Base-by-base conservation (phyloP, 2,113 vertebrate species). In the Megaceryle maxima region DNA sequence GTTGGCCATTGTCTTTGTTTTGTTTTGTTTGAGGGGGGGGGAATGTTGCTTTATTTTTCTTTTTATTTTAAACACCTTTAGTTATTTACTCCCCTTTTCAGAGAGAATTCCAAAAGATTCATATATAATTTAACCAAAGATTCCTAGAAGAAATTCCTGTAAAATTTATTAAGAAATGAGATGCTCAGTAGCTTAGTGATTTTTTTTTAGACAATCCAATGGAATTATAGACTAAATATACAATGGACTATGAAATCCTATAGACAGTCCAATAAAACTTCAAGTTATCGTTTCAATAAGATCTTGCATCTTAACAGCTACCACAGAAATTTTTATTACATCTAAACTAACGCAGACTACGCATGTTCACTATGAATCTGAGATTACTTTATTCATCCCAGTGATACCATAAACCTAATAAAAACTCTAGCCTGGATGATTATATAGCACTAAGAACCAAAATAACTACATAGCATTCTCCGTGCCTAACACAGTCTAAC, bases 301-400 rank as follows among this genome's bases (percentile, higher is more conserved):
- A 78, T 41, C 88, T 62, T 72, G 60, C 67, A 83, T 86, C 4
- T 0, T 48, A 91, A 70, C 68, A 77, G 62, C 68, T 67, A 87
- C 64, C 79, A 60, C 76, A 60, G 66, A 94, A 88, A 68, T 73
- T 60, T 93, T 87, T 80, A 91, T 94, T 90, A 67, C 16, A 4
- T 39, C 60, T 43, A 69, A 92, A 66, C 57, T 66, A 43, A 17
- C 2, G 50, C 81, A 85, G 73, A 80, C 68, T 79, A 3, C 5
- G 55, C 91, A 69, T n/a, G 67, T 83, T 83, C 14, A 2, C 73
- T 69, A 1, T 1, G 44, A 75, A n/a, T 76, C 31, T 60, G 83
- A 89, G 84, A 87, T 93, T 18, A 51, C 57, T 97, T 96, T 87
- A 89, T 78, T 87, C 92, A 94, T 92, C 93, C 93, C 92, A 96